These are phyloP conservation scores for Cheirogaleus medius DNA, from an alignment of 2,113 vertebrate genomes.

Conservation along the genomic window DNA sequence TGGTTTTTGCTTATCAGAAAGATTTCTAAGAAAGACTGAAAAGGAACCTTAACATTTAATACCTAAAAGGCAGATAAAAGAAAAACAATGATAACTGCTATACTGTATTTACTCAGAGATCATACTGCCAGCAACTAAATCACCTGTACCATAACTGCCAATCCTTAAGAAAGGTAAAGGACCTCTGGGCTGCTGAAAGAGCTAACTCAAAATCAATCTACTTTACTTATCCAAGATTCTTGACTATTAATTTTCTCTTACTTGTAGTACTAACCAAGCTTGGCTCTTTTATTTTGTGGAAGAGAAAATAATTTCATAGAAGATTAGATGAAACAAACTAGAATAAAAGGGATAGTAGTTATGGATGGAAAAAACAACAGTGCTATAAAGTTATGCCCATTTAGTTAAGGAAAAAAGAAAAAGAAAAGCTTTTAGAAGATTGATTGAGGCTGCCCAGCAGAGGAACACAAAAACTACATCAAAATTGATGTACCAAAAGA, in stretches of 20 bases:
- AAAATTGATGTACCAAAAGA: not conserved
- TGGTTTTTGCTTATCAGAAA: slow-evolving; percentile 20
- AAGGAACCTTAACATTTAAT: slow-evolving; percentile 44
- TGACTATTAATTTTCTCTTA: not conserved
- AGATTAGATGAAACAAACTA: not conserved
- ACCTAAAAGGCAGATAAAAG: not conserved
- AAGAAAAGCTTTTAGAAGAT: not conserved
- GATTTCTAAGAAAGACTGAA: slow-evolving; percentile 19
- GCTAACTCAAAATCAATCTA: not conserved
- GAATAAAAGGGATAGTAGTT: not conserved
- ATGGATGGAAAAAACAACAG: not conserved
- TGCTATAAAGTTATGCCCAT: not conserved
- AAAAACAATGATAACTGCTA: not conserved
- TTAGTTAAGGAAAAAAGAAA: not conserved
- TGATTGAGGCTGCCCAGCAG: not conserved
- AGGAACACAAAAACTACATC: slow-evolving; percentile 2
- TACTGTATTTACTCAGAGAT: not conserved
- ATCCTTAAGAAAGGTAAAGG: not conserved
- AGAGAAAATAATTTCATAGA: not conserved
- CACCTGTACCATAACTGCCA: not conserved
- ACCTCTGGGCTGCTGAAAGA: not conserved
- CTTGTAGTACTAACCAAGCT: not conserved
- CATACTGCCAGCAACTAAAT: slow-evolving; percentile 1
- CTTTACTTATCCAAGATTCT: not conserved
- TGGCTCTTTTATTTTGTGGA: slow-evolving; percentile 23